Conservation (phyloP, 1,140 invertebrate genomes). For the Drosophila baimaii region DNA sequence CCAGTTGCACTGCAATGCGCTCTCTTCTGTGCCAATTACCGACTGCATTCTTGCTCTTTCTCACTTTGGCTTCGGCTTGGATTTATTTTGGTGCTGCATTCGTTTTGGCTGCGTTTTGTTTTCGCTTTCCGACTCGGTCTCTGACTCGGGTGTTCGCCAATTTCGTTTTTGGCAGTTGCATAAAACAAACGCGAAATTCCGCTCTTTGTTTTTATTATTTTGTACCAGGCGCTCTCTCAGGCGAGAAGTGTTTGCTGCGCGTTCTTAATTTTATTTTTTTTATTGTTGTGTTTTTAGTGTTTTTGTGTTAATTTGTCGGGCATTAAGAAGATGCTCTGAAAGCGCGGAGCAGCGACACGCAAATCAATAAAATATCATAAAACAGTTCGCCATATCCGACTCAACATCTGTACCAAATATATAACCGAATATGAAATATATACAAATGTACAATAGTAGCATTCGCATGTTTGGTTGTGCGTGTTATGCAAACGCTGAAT, state of each 20-base stretch:
- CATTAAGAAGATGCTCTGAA: conserved; percentile 12
- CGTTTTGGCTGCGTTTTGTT: conserved; percentile 72
- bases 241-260: conserved; percentile 22
- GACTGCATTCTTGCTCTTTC: conserved; percentile 43
- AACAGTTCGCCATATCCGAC: conserved; percentile 27
- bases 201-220: conserved; percentile 36
- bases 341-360: conserved; percentile 11
- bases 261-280: conserved; percentile 25
- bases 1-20: conserved; percentile 36
- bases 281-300: conserved; percentile 34
- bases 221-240: conserved; percentile 12
- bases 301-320: conserved; percentile 45
- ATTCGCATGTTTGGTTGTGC: conserved; percentile 61
- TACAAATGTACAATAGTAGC: background rate
- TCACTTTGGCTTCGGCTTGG: conserved; percentile 50
- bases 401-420: background rate
- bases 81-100: conserved; percentile 80
- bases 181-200: conserved; percentile 71
- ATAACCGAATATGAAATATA: too few species aligned
- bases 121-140: conserved; percentile 48
- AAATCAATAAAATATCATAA: conserved; percentile 53
- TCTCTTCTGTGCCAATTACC: conserved; percentile 58
- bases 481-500: conserved; percentile 75
- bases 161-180: conserved; percentile 69
- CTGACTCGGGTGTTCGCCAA: conserved; percentile 45